Evolutionary conservation across 1,140 invertebrate species (phyloP).

Genomic region (Drosophila virilis): DNA sequence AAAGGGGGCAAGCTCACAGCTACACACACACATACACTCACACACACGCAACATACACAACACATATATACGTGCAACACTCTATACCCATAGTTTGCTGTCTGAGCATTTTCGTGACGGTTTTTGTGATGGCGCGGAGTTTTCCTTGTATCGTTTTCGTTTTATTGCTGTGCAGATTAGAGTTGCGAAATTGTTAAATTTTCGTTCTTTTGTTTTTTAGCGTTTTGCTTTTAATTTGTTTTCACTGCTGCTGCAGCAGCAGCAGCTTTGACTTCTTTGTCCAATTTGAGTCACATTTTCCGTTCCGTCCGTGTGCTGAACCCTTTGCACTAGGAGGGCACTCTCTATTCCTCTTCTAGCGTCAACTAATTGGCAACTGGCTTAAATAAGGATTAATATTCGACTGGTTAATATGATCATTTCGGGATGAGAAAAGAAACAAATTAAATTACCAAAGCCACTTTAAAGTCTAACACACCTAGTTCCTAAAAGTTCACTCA

Average conservation of each 20-base stretch:
- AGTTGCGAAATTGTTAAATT: slow-evolving; percentile 81
- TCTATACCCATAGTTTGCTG: slow-evolving; percentile 58
- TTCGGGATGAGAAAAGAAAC: neutral
- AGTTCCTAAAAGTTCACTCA: neutral
- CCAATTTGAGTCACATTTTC: slow-evolving; percentile 54
- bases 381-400: slow-evolving; percentile 30
- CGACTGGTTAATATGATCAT: slow-evolving; percentile 37
- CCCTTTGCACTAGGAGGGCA: slow-evolving; percentile 1
- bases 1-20: slow-evolving; percentile 43
- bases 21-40: slow-evolving; percentile 1
- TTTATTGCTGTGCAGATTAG: slow-evolving; percentile 78
- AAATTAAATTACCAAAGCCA: slow-evolving; percentile 10
- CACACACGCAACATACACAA: slow-evolving; percentile 6
- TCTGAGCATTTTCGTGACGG: slow-evolving; percentile 73
- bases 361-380: slow-evolving; percentile 27
- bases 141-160: slow-evolving; percentile 75
- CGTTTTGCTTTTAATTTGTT: slow-evolving; percentile 59
- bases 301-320: slow-evolving; percentile 30
- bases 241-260: slow-evolving; percentile 20
- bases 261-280: slow-evolving; percentile 43
- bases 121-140: slow-evolving; percentile 60
- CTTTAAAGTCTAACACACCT: neutral
- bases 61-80: slow-evolving; percentile 27
- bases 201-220: slow-evolving; percentile 55
- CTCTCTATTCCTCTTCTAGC: neutral